Evolutionary conservation across 1,140 invertebrate genomes (phyloP).

Genomic region (Zaprionus ornatus): DNA sequence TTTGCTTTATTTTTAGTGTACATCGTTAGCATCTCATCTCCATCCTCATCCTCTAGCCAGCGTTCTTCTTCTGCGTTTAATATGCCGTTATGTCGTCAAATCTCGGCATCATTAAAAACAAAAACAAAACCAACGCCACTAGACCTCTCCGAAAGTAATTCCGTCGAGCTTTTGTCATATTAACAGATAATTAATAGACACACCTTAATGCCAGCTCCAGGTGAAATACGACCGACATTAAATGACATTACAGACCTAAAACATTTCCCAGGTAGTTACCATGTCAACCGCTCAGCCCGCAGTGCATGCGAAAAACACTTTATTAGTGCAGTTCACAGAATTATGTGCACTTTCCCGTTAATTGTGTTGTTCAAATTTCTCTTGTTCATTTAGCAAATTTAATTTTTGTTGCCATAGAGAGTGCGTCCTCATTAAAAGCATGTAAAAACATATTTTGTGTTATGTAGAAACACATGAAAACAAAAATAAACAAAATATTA

Average conservation of each 20-base stretch:
- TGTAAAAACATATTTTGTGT: conserved; percentile 66
- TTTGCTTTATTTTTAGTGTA: conserved; percentile 76
- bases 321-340: conserved; percentile 34
- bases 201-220: conserved; percentile 49
- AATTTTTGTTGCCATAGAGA: conserved; percentile 20
- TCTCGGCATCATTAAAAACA: conserved; percentile 73
- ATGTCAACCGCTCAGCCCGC: neutral
- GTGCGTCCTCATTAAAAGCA: conserved; percentile 65
- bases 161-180: conserved; percentile 38
- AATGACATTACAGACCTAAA: conserved; percentile 36
- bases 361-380: conserved; percentile 52
- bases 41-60: neutral
- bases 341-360: conserved; percentile 32
- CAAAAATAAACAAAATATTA: conserved; percentile 46
- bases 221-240: conserved; percentile 69
- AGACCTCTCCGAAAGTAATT: conserved; percentile 35
- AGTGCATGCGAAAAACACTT: conserved; percentile 22
- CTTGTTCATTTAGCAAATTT: conserved; percentile 43
- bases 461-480: conserved; percentile 43
- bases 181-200: conserved; percentile 68
- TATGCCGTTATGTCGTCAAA: conserved; percentile 78
- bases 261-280: conserved; percentile 17
- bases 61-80: conserved; percentile 66
- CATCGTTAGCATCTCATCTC: conserved; percentile 53
- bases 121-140: conserved; percentile 20